Evolutionary conservation across 2,888 invertebrate species (phyloP), one percentile per base, ranked within the genome.

Genomic region (Pristionchus fissidentatus): DNA sequence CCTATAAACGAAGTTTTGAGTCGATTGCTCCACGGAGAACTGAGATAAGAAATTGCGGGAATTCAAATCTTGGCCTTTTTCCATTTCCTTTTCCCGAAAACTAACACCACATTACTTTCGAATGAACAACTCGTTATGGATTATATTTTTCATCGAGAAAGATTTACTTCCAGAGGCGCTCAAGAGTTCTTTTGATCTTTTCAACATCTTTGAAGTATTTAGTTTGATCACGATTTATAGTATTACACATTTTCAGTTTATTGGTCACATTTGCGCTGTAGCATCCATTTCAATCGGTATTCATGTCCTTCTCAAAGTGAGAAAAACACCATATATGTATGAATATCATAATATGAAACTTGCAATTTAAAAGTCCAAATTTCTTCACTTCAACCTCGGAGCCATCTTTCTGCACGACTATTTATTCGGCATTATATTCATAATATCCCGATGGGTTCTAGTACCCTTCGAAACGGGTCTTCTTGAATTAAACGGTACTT

Each of bases 371-470:
- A 41, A 41, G 38, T 8, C 22, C 10, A 22, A 41, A 70, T n/a
- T 70, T 70, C 70, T n/a, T n/a, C 70, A 70, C 13, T 70, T 70
- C 41, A 70, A 41, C 38, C 66, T 66, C 22, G 38, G 38, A 38
- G 66, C 8, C 1, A 35, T 66, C 22, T 70, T 38, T 38, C 22
- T 70, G n/a, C n/a, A 70, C 7, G 70, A 38, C 0, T 70, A 41
- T 41, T 2, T 70, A 7, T 41, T 70, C n/a, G 70, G 41, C 1
- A 15, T 35, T 5, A 41, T 70, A 8, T 70, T 70, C 15, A 41
- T 70, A 13, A 15, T 41, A 7, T 70, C 70, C 7, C 41, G 70
- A n/a, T 70, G 38, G n/a, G 41, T 70, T 41, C 41, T 70, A 8
- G 26, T 70, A 15, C 70, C 70, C 0, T 70, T 70, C n/a, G 38